These are phyloP conservation scores for Bicyclus anynana DNA, from an alignment of 1,140 invertebrate species.

Conservation along the genomic window DNA sequence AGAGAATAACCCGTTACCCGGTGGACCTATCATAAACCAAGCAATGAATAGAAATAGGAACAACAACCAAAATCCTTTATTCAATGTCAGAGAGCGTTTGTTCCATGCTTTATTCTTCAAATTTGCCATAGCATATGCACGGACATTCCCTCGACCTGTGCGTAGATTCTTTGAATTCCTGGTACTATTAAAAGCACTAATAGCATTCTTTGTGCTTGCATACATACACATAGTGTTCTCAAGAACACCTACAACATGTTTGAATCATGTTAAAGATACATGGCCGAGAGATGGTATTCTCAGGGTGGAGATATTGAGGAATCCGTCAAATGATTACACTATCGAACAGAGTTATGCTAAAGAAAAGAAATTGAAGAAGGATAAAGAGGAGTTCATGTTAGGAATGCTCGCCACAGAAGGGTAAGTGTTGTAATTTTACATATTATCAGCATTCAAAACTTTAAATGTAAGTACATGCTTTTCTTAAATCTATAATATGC, in stretches of 20 bases:
- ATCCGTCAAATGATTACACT: slow-evolving; percentile 84
- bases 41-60: slow-evolving; percentile 76
- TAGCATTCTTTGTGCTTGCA: slow-evolving; percentile 92
- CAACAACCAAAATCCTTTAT: slow-evolving; percentile 84
- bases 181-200: slow-evolving; percentile 92
- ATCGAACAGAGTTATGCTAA: slow-evolving; percentile 90
- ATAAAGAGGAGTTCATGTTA: slow-evolving; percentile 83
- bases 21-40: slow-evolving; percentile 73
- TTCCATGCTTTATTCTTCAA: slow-evolving; percentile 97
- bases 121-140: slow-evolving; percentile 92
- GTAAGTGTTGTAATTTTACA: slow-evolving; percentile 56
- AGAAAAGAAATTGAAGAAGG: slow-evolving; percentile 84
- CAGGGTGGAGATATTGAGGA: slow-evolving; percentile 94
- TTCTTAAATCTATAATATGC: no score
- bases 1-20: slow-evolving; percentile 75
- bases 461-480: no score
- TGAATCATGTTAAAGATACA: slow-evolving; percentile 91
- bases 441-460: no score
- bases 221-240: slow-evolving; percentile 98
- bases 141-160: slow-evolving; percentile 90
- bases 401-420: slow-evolving; percentile 83
- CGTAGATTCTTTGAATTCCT: slow-evolving; percentile 94
- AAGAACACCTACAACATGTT: slow-evolving; percentile 93
- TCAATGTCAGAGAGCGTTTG: slow-evolving; percentile 93
- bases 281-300: slow-evolving; percentile 98